Evolutionary conservation across 2,888 invertebrate species (phyloP), one percentile per base, ranked within the genome.

Genomic region (Caenorhabditis imperialis): DNA sequence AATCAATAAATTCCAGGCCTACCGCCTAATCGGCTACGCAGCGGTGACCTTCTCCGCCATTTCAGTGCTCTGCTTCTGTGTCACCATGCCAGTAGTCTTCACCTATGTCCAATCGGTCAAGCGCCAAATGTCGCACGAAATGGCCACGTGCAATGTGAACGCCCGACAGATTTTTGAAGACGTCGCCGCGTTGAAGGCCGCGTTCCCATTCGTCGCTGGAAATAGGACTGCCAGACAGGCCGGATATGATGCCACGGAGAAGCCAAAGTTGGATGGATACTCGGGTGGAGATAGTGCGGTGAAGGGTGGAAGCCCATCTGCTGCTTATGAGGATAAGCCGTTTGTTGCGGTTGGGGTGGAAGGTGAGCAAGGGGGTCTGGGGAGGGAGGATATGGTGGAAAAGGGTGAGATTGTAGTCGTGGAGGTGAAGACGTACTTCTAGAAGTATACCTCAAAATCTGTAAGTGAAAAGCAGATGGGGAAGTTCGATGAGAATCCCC

Each of bases 21-120:
- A 79, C 48, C 79, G 76, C 20, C 61, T 77, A 12, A 74, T 79
- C 60, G 79, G 79, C 16, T 79, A 79, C 48, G 70, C 79, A 7
- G 79, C 79, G 16, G 75, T 76, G 35, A 79, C 79, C 18, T 79
- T 79, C 65, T 75, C 75, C n/a, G 67, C 74, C 12, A 50, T 79
- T 18, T 70, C 79, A 12, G 71, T 79, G 8, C 69, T 79, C 40
- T 76, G 76, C 20, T 71, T 79, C 51, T 76, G 75, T 35, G 74
- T 79, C 22, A 79, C 79, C 14, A 74, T 79, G 67, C 79, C 79
- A 16, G 69, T 79, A 23, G 76, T 75, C 23, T 77, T 74, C 61
- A 74, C 74, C 4, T 79, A 79, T 16, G 79, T 79, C 4, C 76
- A 76, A 38, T 71, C 70, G 7, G 79, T 79, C 4, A 70, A 76